These are phyloP conservation scores for Trematomus bernacchii DNA, from an alignment of 2,797 vertebrate genomes.

Conservation along the genomic window DNA sequence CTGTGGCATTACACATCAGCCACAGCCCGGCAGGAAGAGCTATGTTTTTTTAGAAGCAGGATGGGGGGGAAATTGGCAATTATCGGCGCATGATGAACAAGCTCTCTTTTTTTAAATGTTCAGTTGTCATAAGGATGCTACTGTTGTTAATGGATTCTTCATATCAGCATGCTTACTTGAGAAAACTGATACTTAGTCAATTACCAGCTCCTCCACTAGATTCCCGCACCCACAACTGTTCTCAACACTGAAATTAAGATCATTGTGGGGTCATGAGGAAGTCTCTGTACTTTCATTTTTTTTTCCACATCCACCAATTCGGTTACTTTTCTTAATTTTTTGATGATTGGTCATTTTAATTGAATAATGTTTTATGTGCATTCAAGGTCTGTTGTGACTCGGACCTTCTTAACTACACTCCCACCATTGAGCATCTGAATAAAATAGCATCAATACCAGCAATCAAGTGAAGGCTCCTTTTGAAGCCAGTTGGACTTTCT, in stretches of 20 bases:
- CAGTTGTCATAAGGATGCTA: neutral
- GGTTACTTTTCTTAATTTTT: constrained; percentile 2
- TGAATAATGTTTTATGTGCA: neutral
- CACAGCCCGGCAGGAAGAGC: constrained; percentile 5
- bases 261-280: neutral
- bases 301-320: neutral
- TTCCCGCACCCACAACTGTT: neutral
- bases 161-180: neutral
- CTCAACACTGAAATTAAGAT: neutral
- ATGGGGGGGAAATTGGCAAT: neutral
- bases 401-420: neutral
- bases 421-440: constrained; percentile 15
- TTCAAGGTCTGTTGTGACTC: constrained; percentile 2
- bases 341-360: constrained; percentile 17
- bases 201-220: neutral
- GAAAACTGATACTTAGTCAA: neutral
- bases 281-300: neutral
- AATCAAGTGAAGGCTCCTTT: neutral
- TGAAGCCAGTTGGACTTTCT: neutral
- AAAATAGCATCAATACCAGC: neutral
- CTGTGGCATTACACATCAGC: constrained; percentile 24
- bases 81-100: neutral
- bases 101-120: neutral
- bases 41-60: neutral
- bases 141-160: neutral